Conservation (phyloP, 2,888 invertebrate genomes). For the Drosophila emarginata region DNA sequence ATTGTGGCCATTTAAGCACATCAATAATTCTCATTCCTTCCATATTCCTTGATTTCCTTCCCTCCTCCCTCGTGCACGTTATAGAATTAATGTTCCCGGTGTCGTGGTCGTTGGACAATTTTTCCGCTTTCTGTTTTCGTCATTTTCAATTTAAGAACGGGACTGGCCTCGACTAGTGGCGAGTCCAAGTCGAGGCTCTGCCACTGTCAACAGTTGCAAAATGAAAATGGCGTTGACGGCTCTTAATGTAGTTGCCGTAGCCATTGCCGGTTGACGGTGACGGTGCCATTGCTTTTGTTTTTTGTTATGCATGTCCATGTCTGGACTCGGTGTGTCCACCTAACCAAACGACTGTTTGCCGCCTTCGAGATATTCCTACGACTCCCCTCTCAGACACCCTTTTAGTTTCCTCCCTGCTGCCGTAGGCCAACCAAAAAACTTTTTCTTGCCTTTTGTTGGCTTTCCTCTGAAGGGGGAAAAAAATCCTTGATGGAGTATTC, state of each 20-base stretch:
- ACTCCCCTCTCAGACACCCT: neutral
- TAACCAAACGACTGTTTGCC: neutral
- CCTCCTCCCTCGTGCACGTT: neutral
- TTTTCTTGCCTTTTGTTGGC: conserved; percentile 26
- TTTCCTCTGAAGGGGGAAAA: neutral
- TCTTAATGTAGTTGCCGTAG: conserved; percentile 30
- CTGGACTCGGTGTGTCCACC: conserved; percentile 7
- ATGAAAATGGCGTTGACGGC: conserved; percentile 74
- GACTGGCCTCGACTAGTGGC: neutral
- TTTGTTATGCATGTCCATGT: conserved; percentile 64
- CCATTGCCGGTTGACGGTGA: conserved; percentile 18
- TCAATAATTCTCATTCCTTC: neutral
- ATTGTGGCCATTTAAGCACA: conserved; percentile 1
- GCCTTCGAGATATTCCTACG: neutral
- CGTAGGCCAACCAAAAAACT: conserved; percentile 42
- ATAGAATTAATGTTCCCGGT: conserved; percentile 13
- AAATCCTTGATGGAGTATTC: conserved; percentile 7
- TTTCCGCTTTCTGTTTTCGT: conserved; percentile 26
- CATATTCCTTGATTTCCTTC: neutral
- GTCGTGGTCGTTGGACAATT: conserved; percentile 14
- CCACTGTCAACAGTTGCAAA: conserved; percentile 63
- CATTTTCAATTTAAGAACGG: conserved; percentile 30
- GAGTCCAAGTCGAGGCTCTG: conserved; percentile 6
- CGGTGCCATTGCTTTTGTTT: conserved; percentile 38
- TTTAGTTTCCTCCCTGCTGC: neutral